Base-by-base conservation (phyloP, 2,797 vertebrate genomes). In the Parauchenoglanis ngamensis region DNA sequence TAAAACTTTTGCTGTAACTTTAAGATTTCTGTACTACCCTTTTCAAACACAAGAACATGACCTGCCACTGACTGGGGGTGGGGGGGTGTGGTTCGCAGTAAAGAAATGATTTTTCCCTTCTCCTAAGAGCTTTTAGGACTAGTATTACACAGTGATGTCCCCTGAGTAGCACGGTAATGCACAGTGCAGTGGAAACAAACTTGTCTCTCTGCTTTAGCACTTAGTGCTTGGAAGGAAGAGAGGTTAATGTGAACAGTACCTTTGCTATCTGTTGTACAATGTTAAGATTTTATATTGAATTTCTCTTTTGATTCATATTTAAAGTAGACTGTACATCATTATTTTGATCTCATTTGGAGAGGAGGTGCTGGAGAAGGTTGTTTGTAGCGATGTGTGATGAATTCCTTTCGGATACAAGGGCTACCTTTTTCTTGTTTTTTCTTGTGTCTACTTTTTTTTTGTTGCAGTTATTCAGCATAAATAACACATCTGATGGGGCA, bases 161-260 rank as follows among this genome's bases (percentile, higher is more conserved):
- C 78, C 13, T n/a, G 78, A 61, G 78, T 44, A 61, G 35, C 78
- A 63, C 35, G 2, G 78, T 80, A 80, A 61, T 80, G 78, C 35
- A 63, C 12, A 61, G 78, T 61, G 63, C 63, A 61, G n/a, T 63
- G 78, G 78, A 80, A 61, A 63, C 1, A 63, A 21, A 15, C 35
- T 15, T 40, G 19, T 44, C 19, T 80, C 35, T 80, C 57, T 44
- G 54, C 56, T 15, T 80, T 63, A 80, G 35, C 78, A 80, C 77
- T 80, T 80, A 80, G 35, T 23, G 77, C 56, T 59, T 44, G 1
- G 56, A 56, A 80, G 77, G 77, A 80, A 80, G 77, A 40, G 77
- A 59, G 56, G 77, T 59, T 80, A 80, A 59, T 80, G 56, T 57
- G 56, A 31, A 80, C 77, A 80, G 31, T 80, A 19, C 23, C 4